Evolutionary conservation across 53 echinoderm and acorn worm genomes (phyloP).

Genomic region (Crossaster papposus): DNA sequence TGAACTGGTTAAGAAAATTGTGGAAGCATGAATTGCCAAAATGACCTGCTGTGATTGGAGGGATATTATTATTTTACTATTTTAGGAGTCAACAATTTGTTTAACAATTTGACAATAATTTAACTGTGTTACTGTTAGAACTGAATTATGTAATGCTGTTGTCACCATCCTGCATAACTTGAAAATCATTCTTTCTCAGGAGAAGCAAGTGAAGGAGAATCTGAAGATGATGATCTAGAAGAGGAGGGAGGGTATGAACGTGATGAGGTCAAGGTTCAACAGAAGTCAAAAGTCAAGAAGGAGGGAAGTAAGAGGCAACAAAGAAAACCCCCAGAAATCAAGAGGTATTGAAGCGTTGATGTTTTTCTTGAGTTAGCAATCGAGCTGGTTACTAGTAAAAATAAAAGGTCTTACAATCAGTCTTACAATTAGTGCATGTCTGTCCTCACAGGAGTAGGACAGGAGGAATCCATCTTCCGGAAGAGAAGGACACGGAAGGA

Average conservation of each 20-base stretch:
- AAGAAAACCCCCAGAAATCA: neutral
- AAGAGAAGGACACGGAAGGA: constrained; percentile 38
- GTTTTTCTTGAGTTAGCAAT: neutral
- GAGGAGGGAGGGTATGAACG: constrained; percentile 32
- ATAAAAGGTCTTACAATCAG: too few species aligned
- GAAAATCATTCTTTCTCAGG: neutral
- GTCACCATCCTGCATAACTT: too few species aligned
- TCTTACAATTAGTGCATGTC: neutral
- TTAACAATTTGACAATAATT: too few species aligned
- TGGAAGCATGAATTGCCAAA: too few species aligned
- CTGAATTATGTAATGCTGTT: too few species aligned
- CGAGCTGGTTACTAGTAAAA: too few species aligned
- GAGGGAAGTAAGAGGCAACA: constrained; percentile 36
- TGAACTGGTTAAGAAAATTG: too few species aligned
- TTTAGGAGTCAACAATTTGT: too few species aligned
- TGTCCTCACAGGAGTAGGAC: constrained; percentile 52
- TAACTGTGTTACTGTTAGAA: too few species aligned
- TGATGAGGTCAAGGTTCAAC: constrained; percentile 48
- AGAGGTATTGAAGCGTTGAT: constrained; percentile 5
- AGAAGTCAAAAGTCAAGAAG: constrained; percentile 36
- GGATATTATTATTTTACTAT: too few species aligned
- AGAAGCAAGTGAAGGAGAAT: constrained; percentile 71
- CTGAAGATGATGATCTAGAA: constrained; percentile 51
- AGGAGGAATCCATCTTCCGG: constrained; percentile 71
- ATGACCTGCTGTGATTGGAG: too few species aligned